Percentiles rank a stretch among this genome's conserved stretches.
Conservation (phyloP, 2,797 vertebrate genomes). For the Poecilia velifera region DNA sequence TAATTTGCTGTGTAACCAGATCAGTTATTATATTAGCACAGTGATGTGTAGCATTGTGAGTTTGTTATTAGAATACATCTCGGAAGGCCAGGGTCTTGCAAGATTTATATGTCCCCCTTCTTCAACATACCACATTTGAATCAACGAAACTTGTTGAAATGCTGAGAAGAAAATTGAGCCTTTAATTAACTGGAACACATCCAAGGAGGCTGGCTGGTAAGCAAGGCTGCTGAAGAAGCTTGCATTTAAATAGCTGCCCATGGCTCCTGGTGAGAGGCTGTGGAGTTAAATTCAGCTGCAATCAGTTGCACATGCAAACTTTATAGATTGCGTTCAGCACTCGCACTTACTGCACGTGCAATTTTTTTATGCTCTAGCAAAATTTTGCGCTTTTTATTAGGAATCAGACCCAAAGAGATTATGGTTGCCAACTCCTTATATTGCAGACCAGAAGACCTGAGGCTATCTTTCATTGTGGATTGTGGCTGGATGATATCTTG, state of each 20-base stretch:
- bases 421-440: neutral
- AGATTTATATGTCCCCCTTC: neutral
- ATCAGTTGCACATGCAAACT: no score
- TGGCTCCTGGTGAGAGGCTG: neutral
- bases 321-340: no score
- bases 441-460: neutral
- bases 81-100: no score
- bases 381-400: neutral
- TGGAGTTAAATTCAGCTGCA: no score
- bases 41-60: neutral
- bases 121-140: neutral
- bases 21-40: neutral
- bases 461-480: neutral
- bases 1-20: neutral
- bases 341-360: no score
- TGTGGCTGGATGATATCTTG: neutral
- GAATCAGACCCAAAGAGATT: neutral
- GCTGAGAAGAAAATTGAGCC: neutral
- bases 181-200: neutral
- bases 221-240: neutral
- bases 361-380: no score
- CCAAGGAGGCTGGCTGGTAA: neutral
- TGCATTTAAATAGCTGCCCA: neutral
- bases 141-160: neutral
- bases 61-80: neutral